Conservation (phyloP, 2,797 vertebrate species). For the Pagetopsis macropterus region DNA sequence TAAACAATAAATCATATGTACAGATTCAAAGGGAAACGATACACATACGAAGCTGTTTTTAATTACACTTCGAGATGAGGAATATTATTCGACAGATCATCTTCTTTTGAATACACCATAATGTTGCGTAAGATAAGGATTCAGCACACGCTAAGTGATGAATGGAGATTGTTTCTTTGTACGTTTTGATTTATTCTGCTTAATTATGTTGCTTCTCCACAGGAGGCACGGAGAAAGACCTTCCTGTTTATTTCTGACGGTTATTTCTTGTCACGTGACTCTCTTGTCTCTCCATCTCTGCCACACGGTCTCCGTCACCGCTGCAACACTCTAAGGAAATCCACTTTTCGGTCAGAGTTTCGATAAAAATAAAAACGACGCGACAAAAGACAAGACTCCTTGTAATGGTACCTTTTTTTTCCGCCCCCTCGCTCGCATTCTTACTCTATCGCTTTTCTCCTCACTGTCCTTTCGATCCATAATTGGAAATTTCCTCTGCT, state of each 20-base stretch:
- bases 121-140: conserved; percentile 36
- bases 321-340: conserved; percentile 61
- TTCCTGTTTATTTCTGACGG: conserved; percentile 51
- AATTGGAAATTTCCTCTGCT: conserved; percentile 83
- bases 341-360: conserved; percentile 63
- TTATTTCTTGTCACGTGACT: conserved; percentile 28
- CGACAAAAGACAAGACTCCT: conserved; percentile 57
- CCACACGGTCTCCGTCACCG: conserved; percentile 23
- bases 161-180: conserved; percentile 49
- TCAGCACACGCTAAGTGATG: conserved; percentile 39
- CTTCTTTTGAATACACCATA: conserved; percentile 17
- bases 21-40: conserved; percentile 10
- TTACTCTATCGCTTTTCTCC: conserved; percentile 58
- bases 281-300: conserved; percentile 30
- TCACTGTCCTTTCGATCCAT: conserved; percentile 78
- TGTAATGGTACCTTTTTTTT: conserved; percentile 59
- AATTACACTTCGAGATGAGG: conserved; percentile 26
- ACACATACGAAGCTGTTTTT: conserved; percentile 6
- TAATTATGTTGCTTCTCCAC: conserved; percentile 67
- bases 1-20: background rate
- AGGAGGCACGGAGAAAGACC: conserved; percentile 45
- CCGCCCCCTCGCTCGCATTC: conserved; percentile 27
- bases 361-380: conserved; percentile 65
- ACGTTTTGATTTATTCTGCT: conserved; percentile 40
- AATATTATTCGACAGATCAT: conserved; percentile 8